phyloP scores from a whole-genome alignment of 2,797 vertebrate genomes.

The Cossypha polioptera region DNA sequence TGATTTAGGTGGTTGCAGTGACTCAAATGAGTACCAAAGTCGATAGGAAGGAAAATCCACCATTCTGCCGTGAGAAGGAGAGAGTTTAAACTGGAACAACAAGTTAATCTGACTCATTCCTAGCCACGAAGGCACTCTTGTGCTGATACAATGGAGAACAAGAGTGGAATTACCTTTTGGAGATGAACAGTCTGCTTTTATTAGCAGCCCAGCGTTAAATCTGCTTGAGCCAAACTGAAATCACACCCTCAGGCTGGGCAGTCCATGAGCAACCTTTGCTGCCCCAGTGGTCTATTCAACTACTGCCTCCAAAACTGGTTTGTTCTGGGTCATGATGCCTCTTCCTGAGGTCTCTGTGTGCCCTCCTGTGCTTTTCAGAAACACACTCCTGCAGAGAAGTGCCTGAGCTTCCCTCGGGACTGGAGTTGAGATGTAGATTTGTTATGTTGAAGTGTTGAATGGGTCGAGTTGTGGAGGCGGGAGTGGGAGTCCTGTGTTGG shows the following conservation, averaged over 20 bases:
- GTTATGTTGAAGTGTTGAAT: accelerated
- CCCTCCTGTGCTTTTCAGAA: background rate
- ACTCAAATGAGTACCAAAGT: background rate
- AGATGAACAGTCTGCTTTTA: background rate
- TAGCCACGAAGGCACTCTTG: background rate
- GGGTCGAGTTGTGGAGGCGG: background rate
- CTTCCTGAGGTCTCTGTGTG: background rate
- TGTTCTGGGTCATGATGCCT: background rate
- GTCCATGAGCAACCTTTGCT: background rate
- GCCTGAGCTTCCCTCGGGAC: accelerated
- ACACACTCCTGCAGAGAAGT: accelerated
- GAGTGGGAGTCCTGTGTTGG: background rate
- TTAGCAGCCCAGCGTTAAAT: background rate
- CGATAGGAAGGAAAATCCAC: slow-evolving; percentile 7
- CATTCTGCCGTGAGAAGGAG: background rate
- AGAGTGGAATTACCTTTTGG: background rate
- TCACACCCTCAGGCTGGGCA: background rate
- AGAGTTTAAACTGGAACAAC: slow-evolving; percentile 33
- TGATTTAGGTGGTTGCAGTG: background rate
- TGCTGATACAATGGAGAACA: background rate
- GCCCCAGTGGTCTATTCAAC: accelerated
- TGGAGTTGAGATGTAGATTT: background rate
- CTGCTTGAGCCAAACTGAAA: background rate
- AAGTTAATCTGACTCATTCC: slow-evolving; percentile 1
- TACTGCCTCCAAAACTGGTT: background rate